These are phyloP conservation scores for Ophonus ardosiacus DNA, from an alignment of 2,888 invertebrate species.

Conservation along the genomic window DNA sequence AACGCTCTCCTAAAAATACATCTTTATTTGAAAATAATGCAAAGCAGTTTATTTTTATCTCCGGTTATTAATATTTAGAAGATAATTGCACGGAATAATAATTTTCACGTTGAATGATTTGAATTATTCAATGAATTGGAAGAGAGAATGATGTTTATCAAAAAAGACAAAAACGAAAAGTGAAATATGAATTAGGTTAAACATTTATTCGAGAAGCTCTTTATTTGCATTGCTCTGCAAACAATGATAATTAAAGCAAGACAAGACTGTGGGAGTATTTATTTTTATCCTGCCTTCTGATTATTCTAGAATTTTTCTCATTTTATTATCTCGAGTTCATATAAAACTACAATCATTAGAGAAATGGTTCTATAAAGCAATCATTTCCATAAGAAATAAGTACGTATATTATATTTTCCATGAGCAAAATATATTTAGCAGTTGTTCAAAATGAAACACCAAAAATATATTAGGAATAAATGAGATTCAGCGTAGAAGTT, in stretches of 20 bases:
- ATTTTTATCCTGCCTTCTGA: neutral
- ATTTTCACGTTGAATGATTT: neutral
- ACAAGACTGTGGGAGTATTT: neutral
- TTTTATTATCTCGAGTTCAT: neutral
- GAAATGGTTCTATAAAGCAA: too few relatives aligned
- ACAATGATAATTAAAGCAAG: conserved; percentile 4
- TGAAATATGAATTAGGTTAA: neutral
- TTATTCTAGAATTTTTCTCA: neutral
- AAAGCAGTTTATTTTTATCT: conserved; percentile 15
- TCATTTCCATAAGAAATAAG: too few relatives aligned
- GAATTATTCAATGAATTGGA: neutral
- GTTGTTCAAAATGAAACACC: too few relatives aligned
- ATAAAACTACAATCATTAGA: too few relatives aligned
- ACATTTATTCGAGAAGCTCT: neutral
- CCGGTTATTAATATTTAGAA: neutral
- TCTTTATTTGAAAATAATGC: conserved; percentile 10
- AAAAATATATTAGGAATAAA: too few relatives aligned
- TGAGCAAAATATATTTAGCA: too few relatives aligned
- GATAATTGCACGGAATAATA: neutral
- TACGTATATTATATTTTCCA: too few relatives aligned
- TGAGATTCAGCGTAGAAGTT: too few relatives aligned
- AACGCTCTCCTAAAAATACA: neutral
- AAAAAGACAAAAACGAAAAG: neutral
- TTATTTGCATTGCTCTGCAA: neutral
- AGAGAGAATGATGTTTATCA: neutral